Conservation (phyloP, 2,888 invertebrate genomes). For the Caenorhabditis uteleia region DNA sequence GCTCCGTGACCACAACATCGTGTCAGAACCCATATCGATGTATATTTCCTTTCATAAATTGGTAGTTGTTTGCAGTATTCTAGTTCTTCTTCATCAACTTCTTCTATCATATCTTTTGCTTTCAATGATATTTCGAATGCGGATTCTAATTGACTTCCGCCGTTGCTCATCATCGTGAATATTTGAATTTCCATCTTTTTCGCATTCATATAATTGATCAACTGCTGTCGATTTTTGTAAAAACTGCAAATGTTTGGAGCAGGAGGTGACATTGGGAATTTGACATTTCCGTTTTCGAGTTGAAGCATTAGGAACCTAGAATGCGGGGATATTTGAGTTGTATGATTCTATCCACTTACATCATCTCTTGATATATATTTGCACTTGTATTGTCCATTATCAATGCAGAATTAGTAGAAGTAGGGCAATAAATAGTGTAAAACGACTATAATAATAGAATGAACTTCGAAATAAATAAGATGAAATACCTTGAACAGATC, state of each 20-base stretch:
- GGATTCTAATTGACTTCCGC: slow-evolving; percentile 6
- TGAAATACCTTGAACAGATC: slow-evolving; percentile 36
- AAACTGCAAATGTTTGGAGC: slow-evolving; percentile 25
- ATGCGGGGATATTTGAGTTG: not conserved
- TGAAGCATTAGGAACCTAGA: slow-evolving; percentile 31
- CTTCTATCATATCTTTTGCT: slow-evolving; percentile 16
- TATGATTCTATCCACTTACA: slow-evolving; percentile 29
- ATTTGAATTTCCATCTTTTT: slow-evolving; percentile 44
- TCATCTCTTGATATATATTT: slow-evolving; percentile 43
- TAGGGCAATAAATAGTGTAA: slow-evolving; percentile 56
- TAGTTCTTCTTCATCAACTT: too few species aligned
- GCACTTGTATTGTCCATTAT: slow-evolving; percentile 38
- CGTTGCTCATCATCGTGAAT: slow-evolving; percentile 7
- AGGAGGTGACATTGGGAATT: slow-evolving; percentile 35
- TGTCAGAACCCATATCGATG: slow-evolving; percentile 73
- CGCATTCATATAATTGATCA: slow-evolving; percentile 42
- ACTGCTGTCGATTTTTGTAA: slow-evolving; percentile 21
- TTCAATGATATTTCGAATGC: slow-evolving; percentile 23
- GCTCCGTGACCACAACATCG: slow-evolving; percentile 71
- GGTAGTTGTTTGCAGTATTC: slow-evolving; percentile 70
- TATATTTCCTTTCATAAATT: slow-evolving; percentile 75
- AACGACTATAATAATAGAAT: slow-evolving; percentile 35
- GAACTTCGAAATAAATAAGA: not conserved
- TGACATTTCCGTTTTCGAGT: slow-evolving; percentile 20
- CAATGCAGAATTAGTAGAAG: slow-evolving; percentile 47